Conservation (phyloP, 2,797 vertebrate species). For the Brachyrhaphis roseni region DNA sequence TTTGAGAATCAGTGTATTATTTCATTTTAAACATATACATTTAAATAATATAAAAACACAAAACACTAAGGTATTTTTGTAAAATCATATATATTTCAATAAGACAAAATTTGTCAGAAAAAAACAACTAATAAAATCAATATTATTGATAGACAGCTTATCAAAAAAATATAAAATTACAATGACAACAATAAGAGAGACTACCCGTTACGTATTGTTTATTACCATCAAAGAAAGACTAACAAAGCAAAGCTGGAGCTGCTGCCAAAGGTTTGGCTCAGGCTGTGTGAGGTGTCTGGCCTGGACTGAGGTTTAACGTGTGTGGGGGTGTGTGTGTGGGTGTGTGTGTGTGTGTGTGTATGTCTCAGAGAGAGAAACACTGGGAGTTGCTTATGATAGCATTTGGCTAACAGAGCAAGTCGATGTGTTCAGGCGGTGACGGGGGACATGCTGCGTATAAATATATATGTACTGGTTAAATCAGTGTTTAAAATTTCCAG, state of each 20-base stretch:
- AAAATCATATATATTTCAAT: background rate
- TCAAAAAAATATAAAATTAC: background rate
- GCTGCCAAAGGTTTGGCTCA: slow-evolving; percentile 70
- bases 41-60: background rate
- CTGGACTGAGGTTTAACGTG: slow-evolving; percentile 48
- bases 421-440: slow-evolving; percentile 51
- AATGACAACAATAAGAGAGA: slow-evolving; percentile 10
- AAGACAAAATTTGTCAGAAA: background rate
- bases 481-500: slow-evolving; percentile 73
- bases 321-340: slow-evolving; percentile 13
- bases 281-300: slow-evolving; percentile 66
- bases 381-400: slow-evolving; percentile 48
- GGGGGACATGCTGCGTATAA: slow-evolving; percentile 16
- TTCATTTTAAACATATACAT: background rate
- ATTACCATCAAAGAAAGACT: slow-evolving; percentile 57
- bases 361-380: slow-evolving; percentile 17
- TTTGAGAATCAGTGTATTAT: background rate
- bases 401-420: slow-evolving; percentile 60
- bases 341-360: background rate
- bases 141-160: background rate
- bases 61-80: background rate
- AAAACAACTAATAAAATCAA: background rate
- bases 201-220: slow-evolving; percentile 43
- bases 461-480: slow-evolving; percentile 37
- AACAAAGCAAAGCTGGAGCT: slow-evolving; percentile 55